Evolutionary conservation across 2,888 invertebrate species (phyloP).

Genomic region (Ectropis crepuscularia): DNA sequence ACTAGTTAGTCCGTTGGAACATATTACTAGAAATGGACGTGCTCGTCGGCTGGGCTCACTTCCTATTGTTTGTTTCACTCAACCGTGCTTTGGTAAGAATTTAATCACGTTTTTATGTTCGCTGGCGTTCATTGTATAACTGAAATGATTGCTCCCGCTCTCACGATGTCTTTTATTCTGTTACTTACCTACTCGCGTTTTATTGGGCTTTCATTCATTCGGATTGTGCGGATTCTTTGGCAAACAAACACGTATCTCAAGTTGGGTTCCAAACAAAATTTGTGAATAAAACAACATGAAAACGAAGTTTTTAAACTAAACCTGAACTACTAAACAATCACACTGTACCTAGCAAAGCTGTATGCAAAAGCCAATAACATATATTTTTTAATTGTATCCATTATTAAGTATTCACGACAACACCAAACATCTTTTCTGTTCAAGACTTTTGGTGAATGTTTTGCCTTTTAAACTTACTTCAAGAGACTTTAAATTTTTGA

Average conservation of each 20-base stretch:
- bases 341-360: too few species aligned
- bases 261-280: too few species aligned
- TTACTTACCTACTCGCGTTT: constrained; percentile 9
- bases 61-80: constrained; percentile 52
- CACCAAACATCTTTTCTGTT: not conserved
- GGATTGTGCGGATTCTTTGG: constrained; percentile 9
- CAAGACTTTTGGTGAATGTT: too few species aligned
- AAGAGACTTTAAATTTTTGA: too few species aligned
- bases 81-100: constrained; percentile 56
- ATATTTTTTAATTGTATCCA: too few species aligned
- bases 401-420: too few species aligned
- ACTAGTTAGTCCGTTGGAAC: constrained; percentile 43
- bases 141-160: constrained; percentile 31
- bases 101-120: constrained; percentile 44
- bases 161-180: constrained; percentile 27
- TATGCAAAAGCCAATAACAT: too few species aligned
- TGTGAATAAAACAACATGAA: not conserved
- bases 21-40: constrained; percentile 54
- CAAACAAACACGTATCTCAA: too few species aligned
- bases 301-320: not conserved
- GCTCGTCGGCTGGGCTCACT: constrained; percentile 31
- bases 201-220: constrained; percentile 36
- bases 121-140: constrained; percentile 24
- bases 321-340: not conserved
- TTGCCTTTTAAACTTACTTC: too few species aligned